phyloP scores from a whole-genome alignment of 2,113 vertebrate genomes.

The Asarcornis scutulata region DNA sequence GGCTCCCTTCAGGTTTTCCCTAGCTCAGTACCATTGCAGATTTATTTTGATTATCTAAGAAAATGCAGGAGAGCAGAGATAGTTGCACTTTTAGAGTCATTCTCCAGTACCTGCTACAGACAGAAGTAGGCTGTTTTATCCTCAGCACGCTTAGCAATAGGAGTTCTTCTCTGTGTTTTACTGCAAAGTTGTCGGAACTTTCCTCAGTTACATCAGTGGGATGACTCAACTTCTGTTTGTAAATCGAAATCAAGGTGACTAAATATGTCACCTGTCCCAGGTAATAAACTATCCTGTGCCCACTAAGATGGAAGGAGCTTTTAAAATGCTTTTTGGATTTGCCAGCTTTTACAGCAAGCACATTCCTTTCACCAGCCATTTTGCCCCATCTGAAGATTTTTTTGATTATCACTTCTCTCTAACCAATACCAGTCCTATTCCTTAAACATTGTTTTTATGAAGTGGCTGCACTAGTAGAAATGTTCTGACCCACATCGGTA shows the following conservation, averaged over 20 bases:
- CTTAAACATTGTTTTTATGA: constrained; percentile 57
- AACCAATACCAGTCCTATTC: constrained; percentile 44
- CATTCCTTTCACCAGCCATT: constrained; percentile 34
- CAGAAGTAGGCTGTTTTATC: not conserved
- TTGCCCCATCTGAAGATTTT: constrained; percentile 47
- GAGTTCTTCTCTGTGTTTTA: not conserved
- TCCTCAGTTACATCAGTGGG: not conserved
- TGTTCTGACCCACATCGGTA: not conserved
- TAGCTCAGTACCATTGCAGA: not conserved
- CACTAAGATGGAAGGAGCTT: not conserved
- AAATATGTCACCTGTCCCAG: not conserved
- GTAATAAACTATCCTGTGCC: not conserved
- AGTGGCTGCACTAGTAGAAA: constrained; percentile 36
- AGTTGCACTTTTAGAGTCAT: not conserved
- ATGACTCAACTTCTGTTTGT: not conserved
- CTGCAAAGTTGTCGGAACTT: not conserved
- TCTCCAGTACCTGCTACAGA: not conserved
- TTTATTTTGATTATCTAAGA: not conserved
- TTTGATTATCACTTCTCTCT: not conserved
- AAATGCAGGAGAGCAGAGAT: not conserved
- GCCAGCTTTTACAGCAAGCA: constrained; percentile 16
- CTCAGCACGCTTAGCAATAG: not conserved
- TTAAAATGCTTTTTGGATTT: not conserved
- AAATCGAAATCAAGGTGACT: not conserved
- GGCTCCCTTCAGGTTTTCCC: not conserved